Percentiles rank a stretch among this genome's conserved stretches.
Evolutionary conservation across 2,113 vertebrate species (phyloP).

Genomic region (Etheostoma spectabile): DNA sequence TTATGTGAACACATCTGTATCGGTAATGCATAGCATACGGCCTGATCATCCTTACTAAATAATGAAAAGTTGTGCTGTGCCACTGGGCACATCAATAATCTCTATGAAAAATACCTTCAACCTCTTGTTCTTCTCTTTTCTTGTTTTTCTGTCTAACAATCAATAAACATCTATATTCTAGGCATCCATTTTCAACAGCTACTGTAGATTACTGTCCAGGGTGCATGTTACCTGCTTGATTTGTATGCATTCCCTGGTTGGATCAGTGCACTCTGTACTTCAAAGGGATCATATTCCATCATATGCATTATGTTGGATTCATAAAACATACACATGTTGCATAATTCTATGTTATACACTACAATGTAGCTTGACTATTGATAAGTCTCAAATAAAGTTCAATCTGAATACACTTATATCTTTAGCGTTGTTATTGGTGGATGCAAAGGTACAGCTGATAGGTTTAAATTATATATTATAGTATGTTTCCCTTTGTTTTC

Average conservation of each 20-base stretch:
- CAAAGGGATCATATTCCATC: background rate
- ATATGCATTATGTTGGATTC: too few relatives aligned
- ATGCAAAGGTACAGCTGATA: too few relatives aligned
- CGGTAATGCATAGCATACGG: background rate
- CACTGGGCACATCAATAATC: constrained; percentile 28
- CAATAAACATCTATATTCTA: constrained; percentile 8
- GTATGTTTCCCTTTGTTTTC: too few relatives aligned
- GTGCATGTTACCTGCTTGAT: background rate
- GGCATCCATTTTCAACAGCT: background rate
- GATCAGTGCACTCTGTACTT: background rate
- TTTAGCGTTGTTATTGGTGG: too few relatives aligned
- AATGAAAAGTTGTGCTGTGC: constrained; percentile 5
- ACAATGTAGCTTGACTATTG: too few relatives aligned
- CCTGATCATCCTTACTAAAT: background rate
- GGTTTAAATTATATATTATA: too few relatives aligned
- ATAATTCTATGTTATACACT: too few relatives aligned
- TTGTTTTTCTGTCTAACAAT: constrained; percentile 5
- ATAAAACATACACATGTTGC: too few relatives aligned
- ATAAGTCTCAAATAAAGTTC: too few relatives aligned
- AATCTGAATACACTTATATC: too few relatives aligned
- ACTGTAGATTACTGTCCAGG: background rate
- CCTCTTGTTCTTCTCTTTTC: constrained; percentile 9
- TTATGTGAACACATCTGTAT: background rate
- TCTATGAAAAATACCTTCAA: constrained; percentile 19
- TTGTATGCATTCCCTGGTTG: background rate